Percentiles rank a stretch among this genome's conserved stretches.
These are phyloP conservation scores for Adelosebastes latens DNA, from an alignment of 2,797 vertebrate species.

Conservation along the genomic window DNA sequence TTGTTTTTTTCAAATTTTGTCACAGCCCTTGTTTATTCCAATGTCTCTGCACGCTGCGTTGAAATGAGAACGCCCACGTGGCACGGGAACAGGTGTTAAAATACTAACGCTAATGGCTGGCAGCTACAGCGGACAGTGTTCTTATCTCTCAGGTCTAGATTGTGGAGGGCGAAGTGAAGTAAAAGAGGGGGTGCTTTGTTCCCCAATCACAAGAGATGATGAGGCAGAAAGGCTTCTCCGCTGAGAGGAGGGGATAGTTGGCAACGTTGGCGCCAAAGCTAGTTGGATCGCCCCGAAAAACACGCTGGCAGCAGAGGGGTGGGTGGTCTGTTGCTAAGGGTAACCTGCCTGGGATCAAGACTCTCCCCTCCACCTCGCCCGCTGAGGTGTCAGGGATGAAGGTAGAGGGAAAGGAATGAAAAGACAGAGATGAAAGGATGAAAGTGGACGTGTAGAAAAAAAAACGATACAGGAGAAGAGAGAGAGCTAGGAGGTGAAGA, in stretches of 20 bases:
- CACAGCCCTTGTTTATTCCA: conserved; percentile 41
- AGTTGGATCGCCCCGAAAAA: conserved; percentile 35
- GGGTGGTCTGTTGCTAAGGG: conserved; percentile 60
- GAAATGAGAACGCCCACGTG: conserved; percentile 39
- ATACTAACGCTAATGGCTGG: conserved; percentile 53
- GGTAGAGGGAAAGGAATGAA: neutral
- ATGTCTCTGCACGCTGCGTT: conserved; percentile 21
- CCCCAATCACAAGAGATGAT: conserved; percentile 45
- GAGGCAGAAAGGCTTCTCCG: conserved; percentile 17
- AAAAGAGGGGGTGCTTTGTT: conserved; percentile 24
- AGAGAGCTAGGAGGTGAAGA: conserved; percentile 24
- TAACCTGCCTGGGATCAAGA: conserved; percentile 54
- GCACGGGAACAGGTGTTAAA: conserved; percentile 56
- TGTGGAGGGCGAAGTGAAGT: neutral
- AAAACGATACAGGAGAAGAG: neutral
- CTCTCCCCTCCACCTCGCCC: conserved; percentile 37
- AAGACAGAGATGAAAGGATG: conserved; percentile 10
- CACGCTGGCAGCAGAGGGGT: conserved; percentile 15
- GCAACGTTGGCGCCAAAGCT: conserved; percentile 12
- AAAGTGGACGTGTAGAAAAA: conserved; percentile 4
- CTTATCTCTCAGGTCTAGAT: conserved; percentile 19
- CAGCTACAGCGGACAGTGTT: conserved; percentile 21
- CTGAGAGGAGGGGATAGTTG: neutral
- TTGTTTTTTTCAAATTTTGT: neutral
- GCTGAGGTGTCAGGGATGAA: conserved; percentile 53